Conservation (phyloP, 2,888 invertebrate genomes). For the Seira sanloemensis region DNA sequence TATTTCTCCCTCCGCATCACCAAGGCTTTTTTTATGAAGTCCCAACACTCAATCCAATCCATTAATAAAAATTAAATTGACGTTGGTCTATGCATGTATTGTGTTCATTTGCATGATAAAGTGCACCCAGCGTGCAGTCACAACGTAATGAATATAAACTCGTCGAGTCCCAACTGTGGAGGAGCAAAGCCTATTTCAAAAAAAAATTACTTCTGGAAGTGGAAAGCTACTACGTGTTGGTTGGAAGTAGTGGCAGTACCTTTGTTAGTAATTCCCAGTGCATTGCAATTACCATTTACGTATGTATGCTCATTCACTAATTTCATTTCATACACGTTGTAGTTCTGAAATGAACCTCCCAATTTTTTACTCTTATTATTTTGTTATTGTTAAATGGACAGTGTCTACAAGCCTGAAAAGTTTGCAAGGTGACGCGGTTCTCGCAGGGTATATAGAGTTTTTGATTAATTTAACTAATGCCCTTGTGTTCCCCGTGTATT, state of each 20-base stretch:
- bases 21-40: background rate
- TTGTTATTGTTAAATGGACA: background rate
- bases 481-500: slow-evolving; percentile 23
- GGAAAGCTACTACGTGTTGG: too few relatives aligned
- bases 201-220: too few relatives aligned
- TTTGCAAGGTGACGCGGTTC: too few relatives aligned
- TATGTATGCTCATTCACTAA: background rate
- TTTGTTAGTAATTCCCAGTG: background rate
- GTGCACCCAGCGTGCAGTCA: slow-evolving; percentile 19
- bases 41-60: slow-evolving; percentile 4
- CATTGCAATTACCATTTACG: background rate
- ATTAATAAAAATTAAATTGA: slow-evolving; percentile 47
- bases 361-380: background rate
- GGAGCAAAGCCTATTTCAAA: too few relatives aligned
- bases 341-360: slow-evolving; percentile 21
- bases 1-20: background rate
- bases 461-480: slow-evolving; percentile 39
- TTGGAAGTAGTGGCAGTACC: too few relatives aligned
- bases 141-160: too few relatives aligned
- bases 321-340: background rate
- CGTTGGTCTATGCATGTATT: slow-evolving; percentile 21
- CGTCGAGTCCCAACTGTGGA: too few relatives aligned
- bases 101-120: slow-evolving; percentile 49
- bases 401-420: background rate
- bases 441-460: background rate